A percentile compares a stretch with the other conserved stretches of the same genome.
phyloP scores from a whole-genome alignment of 2,888 invertebrate genomes.

The Drosophila robusta region DNA sequence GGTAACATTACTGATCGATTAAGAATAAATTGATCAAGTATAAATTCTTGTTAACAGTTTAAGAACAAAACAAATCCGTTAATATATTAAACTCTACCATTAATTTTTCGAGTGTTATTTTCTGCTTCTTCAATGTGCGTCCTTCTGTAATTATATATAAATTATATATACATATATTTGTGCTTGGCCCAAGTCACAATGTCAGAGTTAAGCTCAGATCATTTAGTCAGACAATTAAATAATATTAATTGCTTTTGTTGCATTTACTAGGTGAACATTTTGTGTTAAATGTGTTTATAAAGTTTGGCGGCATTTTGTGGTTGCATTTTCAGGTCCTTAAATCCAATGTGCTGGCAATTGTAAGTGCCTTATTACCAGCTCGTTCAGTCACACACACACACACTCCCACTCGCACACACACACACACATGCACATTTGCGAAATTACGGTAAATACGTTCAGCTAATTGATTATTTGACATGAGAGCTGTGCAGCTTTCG shows the following conservation, averaged over 20 bases:
- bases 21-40: too few relatives aligned
- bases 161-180: too few relatives aligned
- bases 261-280: background rate
- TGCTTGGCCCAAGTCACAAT: background rate
- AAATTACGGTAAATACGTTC: constrained; percentile 29
- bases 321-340: constrained; percentile 9
- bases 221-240: background rate
- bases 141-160: background rate
- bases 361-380: constrained; percentile 36
- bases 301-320: background rate
- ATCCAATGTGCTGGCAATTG: constrained; percentile 21
- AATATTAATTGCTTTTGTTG: background rate
- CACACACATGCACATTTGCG: constrained; percentile 1
- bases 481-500: constrained; percentile 3
- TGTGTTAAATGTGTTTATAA: background rate
- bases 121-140: too few relatives aligned
- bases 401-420: background rate
- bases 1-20: too few relatives aligned
- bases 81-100: too few relatives aligned
- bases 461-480: constrained; percentile 39
- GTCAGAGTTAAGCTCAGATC: background rate
- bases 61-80: too few relatives aligned
- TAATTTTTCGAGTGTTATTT: too few relatives aligned
- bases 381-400: background rate
- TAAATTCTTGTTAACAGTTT: too few relatives aligned